Conservation (phyloP, 2,888 invertebrate genomes). For the Agrotis ipsilon region DNA sequence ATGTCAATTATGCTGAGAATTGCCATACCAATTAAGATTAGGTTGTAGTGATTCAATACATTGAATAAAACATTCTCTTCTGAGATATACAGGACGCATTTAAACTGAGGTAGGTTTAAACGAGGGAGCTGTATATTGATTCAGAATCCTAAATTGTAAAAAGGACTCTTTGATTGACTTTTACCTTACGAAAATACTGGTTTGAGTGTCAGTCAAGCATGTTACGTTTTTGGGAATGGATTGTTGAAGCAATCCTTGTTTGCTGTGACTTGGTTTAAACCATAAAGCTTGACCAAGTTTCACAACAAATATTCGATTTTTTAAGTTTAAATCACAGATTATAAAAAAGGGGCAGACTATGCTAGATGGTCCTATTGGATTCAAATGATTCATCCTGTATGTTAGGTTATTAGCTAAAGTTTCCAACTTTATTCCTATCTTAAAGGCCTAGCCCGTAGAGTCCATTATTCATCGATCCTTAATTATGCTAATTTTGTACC, state of each 20-base stretch:
- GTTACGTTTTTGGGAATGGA: not conserved
- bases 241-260: not conserved
- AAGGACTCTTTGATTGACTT: constrained; percentile 27
- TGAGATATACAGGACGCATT: constrained; percentile 61
- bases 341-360: not conserved
- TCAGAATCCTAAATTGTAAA: constrained; percentile 40
- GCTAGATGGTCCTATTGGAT: not conserved
- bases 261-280: not conserved
- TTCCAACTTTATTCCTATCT: constrained; percentile 31
- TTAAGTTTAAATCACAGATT: not conserved
- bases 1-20: constrained; percentile 70
- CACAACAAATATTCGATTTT: not conserved
- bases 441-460: constrained; percentile 28
- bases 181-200: constrained; percentile 22
- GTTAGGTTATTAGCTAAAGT: constrained; percentile 32
- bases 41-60: constrained; percentile 69
- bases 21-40: constrained; percentile 72
- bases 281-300: not conserved
- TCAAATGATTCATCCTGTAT: constrained; percentile 46
- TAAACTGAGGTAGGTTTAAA: constrained; percentile 50
- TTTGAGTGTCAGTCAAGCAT: constrained; percentile 6
- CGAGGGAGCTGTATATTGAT: constrained; percentile 56
- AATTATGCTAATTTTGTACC: constrained; percentile 28
- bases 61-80: constrained; percentile 69
- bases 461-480: constrained; percentile 27